Evolutionary conservation across 2,113 vertebrate species (phyloP).

Genomic region (Hyaena hyaena): DNA sequence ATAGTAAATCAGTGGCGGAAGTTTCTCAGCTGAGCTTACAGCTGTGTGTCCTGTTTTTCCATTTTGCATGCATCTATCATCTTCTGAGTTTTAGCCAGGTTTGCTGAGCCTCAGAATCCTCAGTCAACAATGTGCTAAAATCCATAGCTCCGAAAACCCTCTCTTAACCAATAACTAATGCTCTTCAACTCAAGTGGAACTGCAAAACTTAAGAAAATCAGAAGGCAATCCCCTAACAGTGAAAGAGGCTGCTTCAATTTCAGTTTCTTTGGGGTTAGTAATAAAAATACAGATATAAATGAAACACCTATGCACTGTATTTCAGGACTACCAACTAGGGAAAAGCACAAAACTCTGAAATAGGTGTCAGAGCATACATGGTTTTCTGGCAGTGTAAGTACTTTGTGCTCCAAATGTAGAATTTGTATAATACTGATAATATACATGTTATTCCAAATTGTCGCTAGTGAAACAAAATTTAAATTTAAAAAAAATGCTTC

Average conservation of each 20-base stretch:
- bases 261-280: conserved; percentile 79
- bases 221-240: conserved; percentile 79
- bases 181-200: conserved; percentile 82
- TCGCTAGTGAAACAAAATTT: neutral
- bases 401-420: neutral
- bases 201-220: conserved; percentile 83
- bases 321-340: conserved; percentile 11
- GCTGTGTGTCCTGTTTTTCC: conserved; percentile 65
- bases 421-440: neutral
- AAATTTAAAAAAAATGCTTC: neutral
- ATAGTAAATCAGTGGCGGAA: conserved; percentile 28
- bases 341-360: conserved; percentile 46
- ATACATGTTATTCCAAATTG: neutral
- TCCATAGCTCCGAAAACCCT: conserved; percentile 60
- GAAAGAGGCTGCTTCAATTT: conserved; percentile 79
- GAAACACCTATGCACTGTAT: neutral
- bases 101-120: conserved; percentile 57
- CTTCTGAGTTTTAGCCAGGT: conserved; percentile 65
- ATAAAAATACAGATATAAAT: conserved; percentile 78
- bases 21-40: conserved; percentile 63
- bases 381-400: neutral
- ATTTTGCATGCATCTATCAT: conserved; percentile 59
- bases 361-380: neutral
- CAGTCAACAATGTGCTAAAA: conserved; percentile 75
- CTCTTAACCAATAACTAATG: conserved; percentile 72